Percentiles rank a stretch among this genome's conserved stretches.
These are phyloP conservation scores for Augochlora pura DNA, from an alignment of 1,140 invertebrate species.

Conservation along the genomic window DNA sequence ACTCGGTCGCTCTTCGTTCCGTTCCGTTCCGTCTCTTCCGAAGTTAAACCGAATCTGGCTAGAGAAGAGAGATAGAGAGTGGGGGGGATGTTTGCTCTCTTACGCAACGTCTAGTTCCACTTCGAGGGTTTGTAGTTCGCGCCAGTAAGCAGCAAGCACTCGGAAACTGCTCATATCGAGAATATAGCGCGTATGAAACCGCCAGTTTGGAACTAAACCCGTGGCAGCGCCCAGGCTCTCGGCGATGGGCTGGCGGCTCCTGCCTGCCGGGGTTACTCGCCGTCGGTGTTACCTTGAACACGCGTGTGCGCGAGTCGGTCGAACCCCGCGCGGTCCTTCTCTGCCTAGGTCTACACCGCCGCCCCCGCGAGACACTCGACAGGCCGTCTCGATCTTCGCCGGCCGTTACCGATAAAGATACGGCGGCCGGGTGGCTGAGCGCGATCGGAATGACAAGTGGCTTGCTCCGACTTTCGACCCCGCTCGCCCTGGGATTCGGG, in stretches of 20 bases:
- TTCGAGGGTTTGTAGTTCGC: constrained; percentile 23
- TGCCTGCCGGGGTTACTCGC: constrained; percentile 44
- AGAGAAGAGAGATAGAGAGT: neutral
- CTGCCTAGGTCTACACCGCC: neutral
- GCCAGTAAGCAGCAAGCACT: constrained; percentile 46
- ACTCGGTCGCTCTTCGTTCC: neutral
- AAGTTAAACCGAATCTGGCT: constrained; percentile 7
- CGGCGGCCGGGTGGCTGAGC: neutral
- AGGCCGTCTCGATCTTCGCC: constrained; percentile 38
- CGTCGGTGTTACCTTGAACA: constrained; percentile 32
- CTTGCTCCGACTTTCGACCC: neutral
- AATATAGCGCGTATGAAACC: constrained; percentile 65
- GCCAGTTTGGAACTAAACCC: constrained; percentile 68
- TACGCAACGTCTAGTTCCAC: constrained; percentile 3
- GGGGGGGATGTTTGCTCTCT: neutral
- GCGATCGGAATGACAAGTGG: constrained; percentile 65
- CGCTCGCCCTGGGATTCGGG: neutral
- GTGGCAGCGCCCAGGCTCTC: no score
- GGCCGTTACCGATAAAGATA: constrained; percentile 41
- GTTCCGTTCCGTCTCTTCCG: neutral
- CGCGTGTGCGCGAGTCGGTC: constrained; percentile 60
- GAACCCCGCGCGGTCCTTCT: constrained; percentile 46
- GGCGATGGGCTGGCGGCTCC: no score
- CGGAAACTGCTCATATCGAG: constrained; percentile 63
- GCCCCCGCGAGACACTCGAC: constrained; percentile 46